phyloP scores from a whole-genome alignment of 1,140 invertebrate species.

The Oncopeltus fasciatus region DNA sequence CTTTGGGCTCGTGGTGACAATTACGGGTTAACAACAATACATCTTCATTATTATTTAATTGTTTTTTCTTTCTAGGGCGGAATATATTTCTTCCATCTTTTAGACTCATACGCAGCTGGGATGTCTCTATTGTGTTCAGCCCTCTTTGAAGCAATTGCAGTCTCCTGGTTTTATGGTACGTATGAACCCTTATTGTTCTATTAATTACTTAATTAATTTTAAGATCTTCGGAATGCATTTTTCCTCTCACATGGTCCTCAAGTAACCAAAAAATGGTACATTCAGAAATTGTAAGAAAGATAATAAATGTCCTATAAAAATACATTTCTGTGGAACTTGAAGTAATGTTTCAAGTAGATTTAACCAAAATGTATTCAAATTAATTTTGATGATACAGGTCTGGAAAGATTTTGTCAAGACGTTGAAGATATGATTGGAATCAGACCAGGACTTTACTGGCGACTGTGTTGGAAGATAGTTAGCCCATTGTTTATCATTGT shows the following conservation, averaged over 20 bases:
- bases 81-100: slow-evolving; percentile 69
- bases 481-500: slow-evolving; percentile 48
- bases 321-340: no score
- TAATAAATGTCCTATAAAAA: no score
- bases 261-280: no score
- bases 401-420: slow-evolving; percentile 37
- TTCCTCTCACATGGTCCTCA: no score
- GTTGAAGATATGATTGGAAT: slow-evolving; percentile 45
- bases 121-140: slow-evolving; percentile 78
- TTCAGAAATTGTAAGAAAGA: no score
- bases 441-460: slow-evolving; percentile 44
- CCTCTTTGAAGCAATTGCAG: slow-evolving; percentile 73
- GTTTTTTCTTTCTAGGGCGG: slow-evolving; percentile 53
- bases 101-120: slow-evolving; percentile 74
- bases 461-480: slow-evolving; percentile 46
- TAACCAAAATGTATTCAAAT: no score
- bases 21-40: neutral
- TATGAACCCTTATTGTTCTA: no score
- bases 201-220: no score
- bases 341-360: no score
- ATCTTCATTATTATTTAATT: neutral
- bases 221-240: no score
- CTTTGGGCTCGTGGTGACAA: neutral
- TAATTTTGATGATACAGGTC: slow-evolving; percentile 23
- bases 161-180: slow-evolving; percentile 82